phyloP scores from a whole-genome alignment of 2,888 invertebrate genomes.

The Gymnosoma rotundatum region DNA sequence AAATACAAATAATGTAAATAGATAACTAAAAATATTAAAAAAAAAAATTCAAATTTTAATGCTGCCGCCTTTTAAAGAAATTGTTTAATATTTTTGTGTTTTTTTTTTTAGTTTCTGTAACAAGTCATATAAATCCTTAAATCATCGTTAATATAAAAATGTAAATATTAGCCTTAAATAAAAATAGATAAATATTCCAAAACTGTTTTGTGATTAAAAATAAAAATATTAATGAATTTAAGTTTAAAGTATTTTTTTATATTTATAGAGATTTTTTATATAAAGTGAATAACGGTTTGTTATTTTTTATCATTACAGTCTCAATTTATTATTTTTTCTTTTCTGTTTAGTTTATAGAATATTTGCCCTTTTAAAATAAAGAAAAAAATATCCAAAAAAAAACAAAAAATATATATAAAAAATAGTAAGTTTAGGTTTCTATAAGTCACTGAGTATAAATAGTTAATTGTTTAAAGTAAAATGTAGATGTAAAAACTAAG shows the following conservation, averaged over 20 bases:
- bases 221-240: slow-evolving; percentile 53
- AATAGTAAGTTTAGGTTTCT: slow-evolving; percentile 45
- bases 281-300: slow-evolving; percentile 49
- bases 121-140: slow-evolving; percentile 49
- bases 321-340: slow-evolving; percentile 51
- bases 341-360: slow-evolving; percentile 38
- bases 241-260: slow-evolving; percentile 57
- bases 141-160: slow-evolving; percentile 14
- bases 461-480: slow-evolving; percentile 33
- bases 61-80: slow-evolving; percentile 61
- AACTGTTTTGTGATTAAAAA: slow-evolving; percentile 69
- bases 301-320: slow-evolving; percentile 54
- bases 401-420: slow-evolving; percentile 12
- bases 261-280: slow-evolving; percentile 28
- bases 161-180: slow-evolving; percentile 52
- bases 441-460: slow-evolving; percentile 56
- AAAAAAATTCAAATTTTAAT: slow-evolving; percentile 42
- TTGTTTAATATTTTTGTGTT: slow-evolving; percentile 42
- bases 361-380: slow-evolving; percentile 50
- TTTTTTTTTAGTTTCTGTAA: not conserved
- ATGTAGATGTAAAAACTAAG: slow-evolving; percentile 50
- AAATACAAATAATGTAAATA: slow-evolving; percentile 60
- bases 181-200: slow-evolving; percentile 62
- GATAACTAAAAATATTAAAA: slow-evolving; percentile 28
- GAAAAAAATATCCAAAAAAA: slow-evolving; percentile 23